These are phyloP conservation scores for Bacillus rossius DNA, from an alignment of 1,140 invertebrate genomes.

Conservation along the genomic window DNA sequence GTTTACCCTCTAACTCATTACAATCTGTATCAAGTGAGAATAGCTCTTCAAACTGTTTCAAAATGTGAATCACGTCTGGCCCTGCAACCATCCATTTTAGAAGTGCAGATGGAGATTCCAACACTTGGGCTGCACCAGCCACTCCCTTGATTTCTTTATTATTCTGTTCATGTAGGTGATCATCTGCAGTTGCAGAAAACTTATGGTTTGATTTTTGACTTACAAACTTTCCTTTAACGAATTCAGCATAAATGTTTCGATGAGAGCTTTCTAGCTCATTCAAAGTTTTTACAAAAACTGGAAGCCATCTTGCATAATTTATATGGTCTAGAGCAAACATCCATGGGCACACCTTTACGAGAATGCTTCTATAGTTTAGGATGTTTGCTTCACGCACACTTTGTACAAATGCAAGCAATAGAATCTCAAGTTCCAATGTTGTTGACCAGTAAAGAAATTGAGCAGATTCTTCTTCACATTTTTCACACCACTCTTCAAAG, in stretches of 20 bases:
- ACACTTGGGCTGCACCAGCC: no score
- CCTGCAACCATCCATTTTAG: no score
- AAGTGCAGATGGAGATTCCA: no score
- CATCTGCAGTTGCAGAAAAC: slow-evolving; percentile 26
- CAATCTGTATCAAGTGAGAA: no score
- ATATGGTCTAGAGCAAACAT: slow-evolving; percentile 26
- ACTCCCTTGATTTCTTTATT: slow-evolving; percentile 23
- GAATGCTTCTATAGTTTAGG: slow-evolving; percentile 18
- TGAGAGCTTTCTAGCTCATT: slow-evolving; percentile 4
- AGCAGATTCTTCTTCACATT: slow-evolving; percentile 1
- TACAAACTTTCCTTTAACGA: slow-evolving; percentile 17
- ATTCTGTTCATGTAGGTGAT: slow-evolving; percentile 30
- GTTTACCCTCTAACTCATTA: no score
- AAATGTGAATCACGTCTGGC: no score
- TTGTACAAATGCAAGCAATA: slow-evolving; percentile 12
- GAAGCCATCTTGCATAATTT: slow-evolving; percentile 26
- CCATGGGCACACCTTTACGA: slow-evolving; percentile 20
- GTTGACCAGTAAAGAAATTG: slow-evolving; percentile 16
- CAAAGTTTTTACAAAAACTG: slow-evolving; percentile 26
- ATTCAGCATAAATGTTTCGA: slow-evolving; percentile 2
- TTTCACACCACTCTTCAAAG: slow-evolving; percentile 7
- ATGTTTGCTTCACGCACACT: slow-evolving; percentile 21
- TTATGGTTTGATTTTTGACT: slow-evolving; percentile 17
- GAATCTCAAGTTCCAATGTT: slow-evolving; percentile 12
- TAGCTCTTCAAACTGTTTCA: no score